phyloP scores from a whole-genome alignment of 2,797 vertebrate genomes.

The Pygocentrus nattereri region DNA sequence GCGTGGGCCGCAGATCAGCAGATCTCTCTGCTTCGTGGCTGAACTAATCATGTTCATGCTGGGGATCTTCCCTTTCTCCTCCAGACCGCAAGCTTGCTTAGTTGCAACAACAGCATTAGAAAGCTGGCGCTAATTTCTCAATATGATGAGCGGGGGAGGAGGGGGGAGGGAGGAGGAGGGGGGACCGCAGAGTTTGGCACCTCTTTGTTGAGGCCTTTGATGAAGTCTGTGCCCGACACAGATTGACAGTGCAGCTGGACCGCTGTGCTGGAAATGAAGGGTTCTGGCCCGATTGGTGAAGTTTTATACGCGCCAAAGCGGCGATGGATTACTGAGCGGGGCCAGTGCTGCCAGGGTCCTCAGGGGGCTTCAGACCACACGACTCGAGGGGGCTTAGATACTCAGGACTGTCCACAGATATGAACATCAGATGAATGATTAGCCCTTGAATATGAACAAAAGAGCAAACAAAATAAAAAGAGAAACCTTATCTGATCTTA shows the following conservation, averaged over 20 bases:
- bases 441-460: too few relatives aligned
- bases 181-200: background rate
- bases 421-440: too few relatives aligned
- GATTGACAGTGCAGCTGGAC: background rate
- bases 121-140: background rate
- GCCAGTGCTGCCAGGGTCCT: background rate
- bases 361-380: too few relatives aligned
- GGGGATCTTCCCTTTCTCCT: background rate
- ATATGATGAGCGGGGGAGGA: background rate
- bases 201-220: background rate
- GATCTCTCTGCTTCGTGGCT: background rate
- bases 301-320: too few relatives aligned
- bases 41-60: background rate
- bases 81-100: background rate
- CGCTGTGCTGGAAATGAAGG: background rate
- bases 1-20: conserved; percentile 10
- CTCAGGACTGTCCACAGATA: too few relatives aligned
- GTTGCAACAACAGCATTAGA: background rate
- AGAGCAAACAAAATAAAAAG: too few relatives aligned
- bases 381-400: too few relatives aligned
- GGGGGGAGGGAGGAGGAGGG: background rate
- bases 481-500: too few relatives aligned
- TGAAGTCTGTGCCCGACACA: background rate
- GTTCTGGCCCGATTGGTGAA: background rate
- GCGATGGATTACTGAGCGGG: too few relatives aligned